phyloP scores from a whole-genome alignment of 2,797 vertebrate genomes.

The Leptodactylus fallax region DNA sequence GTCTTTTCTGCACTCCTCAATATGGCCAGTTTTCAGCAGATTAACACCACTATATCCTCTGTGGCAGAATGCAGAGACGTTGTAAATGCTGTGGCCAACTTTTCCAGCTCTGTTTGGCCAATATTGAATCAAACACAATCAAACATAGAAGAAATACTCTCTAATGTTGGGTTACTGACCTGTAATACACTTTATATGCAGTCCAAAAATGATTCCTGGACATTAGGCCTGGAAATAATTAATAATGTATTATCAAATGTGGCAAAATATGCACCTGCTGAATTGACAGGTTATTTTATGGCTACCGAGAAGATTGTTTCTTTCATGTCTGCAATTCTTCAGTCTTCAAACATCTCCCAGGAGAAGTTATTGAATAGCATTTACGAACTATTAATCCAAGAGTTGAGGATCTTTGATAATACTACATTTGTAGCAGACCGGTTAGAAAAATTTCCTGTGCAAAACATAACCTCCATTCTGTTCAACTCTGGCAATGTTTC shows the following conservation, averaged over 20 bases:
- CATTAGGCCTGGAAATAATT: neutral
- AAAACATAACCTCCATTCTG: neutral
- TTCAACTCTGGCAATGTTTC: neutral
- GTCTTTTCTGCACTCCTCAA: conserved; percentile 37
- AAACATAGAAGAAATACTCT: conserved; percentile 26
- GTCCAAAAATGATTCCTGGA: conserved; percentile 1
- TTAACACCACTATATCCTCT: conserved; percentile 27
- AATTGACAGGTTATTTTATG: conserved; percentile 29
- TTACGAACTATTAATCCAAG: conserved; percentile 38
- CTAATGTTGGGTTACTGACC: conserved; percentile 31
- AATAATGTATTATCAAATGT: conserved; percentile 26
- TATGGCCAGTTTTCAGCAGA: conserved; percentile 59
- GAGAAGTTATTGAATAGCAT: neutral
- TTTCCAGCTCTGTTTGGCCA: conserved; percentile 34
- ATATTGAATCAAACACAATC: conserved; percentile 27
- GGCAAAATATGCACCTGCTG: neutral
- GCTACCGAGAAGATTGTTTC: conserved; percentile 31
- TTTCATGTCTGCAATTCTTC: conserved; percentile 10
- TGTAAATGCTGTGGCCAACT: conserved; percentile 13
- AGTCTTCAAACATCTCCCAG: conserved; percentile 36
- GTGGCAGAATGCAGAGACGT: conserved; percentile 10
- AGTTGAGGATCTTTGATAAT: conserved; percentile 38
- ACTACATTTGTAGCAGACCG: neutral
- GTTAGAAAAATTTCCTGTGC: conserved; percentile 31
- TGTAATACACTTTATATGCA: conserved; percentile 19